A percentile compares a stretch with the other conserved stretches of the same genome.
These are phyloP conservation scores for Cephus runcator DNA, from an alignment of 2,888 invertebrate species.

Conservation along the genomic window DNA sequence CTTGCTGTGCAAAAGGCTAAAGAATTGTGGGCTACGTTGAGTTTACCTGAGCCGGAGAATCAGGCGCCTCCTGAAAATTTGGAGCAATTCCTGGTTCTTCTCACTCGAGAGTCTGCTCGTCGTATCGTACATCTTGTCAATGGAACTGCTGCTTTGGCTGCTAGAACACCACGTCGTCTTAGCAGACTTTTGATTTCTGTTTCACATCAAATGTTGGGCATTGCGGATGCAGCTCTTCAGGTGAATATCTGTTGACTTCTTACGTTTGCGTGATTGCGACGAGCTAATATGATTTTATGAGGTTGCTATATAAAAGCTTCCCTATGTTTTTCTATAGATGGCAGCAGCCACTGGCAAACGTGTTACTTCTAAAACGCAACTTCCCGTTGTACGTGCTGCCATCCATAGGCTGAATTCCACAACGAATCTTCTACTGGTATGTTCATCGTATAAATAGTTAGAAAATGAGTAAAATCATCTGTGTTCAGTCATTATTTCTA, in stretches of 20 bases:
- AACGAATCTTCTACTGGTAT: constrained; percentile 54
- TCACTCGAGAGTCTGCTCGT: constrained; percentile 82
- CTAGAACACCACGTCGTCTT: constrained; percentile 69
- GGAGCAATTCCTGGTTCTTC: constrained; percentile 80
- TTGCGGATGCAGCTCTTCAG: constrained; percentile 75
- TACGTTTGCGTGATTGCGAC: constrained; percentile 12
- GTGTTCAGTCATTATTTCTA: not conserved
- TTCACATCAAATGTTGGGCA: constrained; percentile 70
- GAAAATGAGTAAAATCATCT: not conserved
- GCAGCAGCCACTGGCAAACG: constrained; percentile 42
- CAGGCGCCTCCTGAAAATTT: constrained; percentile 82
- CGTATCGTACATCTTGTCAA: constrained; percentile 83
- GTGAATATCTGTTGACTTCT: constrained; percentile 59
- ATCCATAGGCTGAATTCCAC: constrained; percentile 50
- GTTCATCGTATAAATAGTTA: constrained; percentile 19
- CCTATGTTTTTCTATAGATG: constrained; percentile 41
- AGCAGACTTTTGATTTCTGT: constrained; percentile 43
- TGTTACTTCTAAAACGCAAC: constrained; percentile 43
- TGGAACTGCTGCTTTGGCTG: constrained; percentile 71
- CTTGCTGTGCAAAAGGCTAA: constrained; percentile 79
- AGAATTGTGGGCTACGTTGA: constrained; percentile 77
- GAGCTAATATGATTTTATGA: constrained; percentile 8
- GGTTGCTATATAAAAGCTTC: constrained; percentile 15
- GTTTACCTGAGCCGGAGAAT: constrained; percentile 85
- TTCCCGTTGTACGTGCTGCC: constrained; percentile 39